Evolutionary conservation across 2,888 invertebrate species (phyloP).

Genomic region (Meliscaeva auricollis): DNA sequence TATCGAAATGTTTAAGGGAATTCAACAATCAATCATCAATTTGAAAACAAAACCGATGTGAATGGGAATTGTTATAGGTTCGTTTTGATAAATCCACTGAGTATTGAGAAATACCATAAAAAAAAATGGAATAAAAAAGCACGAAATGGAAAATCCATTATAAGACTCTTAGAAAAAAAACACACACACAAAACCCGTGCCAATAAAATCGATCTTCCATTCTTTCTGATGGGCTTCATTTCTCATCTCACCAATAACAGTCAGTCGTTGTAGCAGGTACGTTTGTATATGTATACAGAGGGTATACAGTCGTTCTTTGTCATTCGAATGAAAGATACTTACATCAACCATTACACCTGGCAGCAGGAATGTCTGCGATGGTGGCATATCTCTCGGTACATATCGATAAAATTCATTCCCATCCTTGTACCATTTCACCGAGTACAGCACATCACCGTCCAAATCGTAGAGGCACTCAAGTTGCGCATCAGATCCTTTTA

Average conservation of each 20-base stretch:
- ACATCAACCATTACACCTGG: constrained; percentile 94
- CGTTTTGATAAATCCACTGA: constrained; percentile 5
- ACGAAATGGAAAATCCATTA: constrained; percentile 61
- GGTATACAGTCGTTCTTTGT: background rate
- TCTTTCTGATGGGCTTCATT: background rate
- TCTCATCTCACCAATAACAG: background rate
- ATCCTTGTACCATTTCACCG: constrained; percentile 97
- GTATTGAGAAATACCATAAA: constrained; percentile 10
- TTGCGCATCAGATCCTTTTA: constrained; percentile 90
- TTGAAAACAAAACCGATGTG: constrained; percentile 34
- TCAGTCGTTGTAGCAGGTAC: background rate
- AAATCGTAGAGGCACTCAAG: constrained; percentile 93
- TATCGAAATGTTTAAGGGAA: constrained; percentile 16
- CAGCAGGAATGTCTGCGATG: constrained; percentile 90
- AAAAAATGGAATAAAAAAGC: constrained; percentile 23
- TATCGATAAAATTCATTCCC: constrained; percentile 95
- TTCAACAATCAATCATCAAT: constrained; percentile 60
- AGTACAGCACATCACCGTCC: constrained; percentile 92
- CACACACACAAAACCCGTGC: too few relatives aligned
- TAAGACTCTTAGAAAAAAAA: too few relatives aligned
- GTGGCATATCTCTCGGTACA: constrained; percentile 92
- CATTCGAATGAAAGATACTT: constrained; percentile 84
- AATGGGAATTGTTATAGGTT: background rate
- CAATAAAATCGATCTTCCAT: constrained; percentile 11
- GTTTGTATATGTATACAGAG: background rate